Conservation (phyloP, 2,113 vertebrate species). For the Gymnorhina tibicen region DNA sequence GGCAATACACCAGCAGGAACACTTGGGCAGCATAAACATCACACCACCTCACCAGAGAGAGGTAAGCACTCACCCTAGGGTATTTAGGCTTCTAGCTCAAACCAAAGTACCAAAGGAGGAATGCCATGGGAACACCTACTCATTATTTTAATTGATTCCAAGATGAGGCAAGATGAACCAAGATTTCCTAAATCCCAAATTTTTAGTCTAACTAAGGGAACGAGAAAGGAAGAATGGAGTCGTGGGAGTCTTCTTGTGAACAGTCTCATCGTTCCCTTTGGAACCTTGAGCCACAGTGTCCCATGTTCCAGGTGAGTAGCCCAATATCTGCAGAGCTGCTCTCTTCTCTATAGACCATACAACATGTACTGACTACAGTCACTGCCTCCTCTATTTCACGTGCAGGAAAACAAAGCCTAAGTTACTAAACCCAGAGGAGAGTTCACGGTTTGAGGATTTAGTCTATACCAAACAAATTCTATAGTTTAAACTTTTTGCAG, state of each 20-base stretch:
- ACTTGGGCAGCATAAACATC: background rate
- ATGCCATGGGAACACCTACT: background rate
- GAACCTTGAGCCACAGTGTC: background rate
- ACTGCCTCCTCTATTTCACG: background rate
- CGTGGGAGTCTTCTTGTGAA: background rate
- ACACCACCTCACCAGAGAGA: background rate
- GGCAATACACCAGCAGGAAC: background rate
- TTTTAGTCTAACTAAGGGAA: background rate
- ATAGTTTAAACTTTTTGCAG: background rate
- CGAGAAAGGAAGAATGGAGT: background rate
- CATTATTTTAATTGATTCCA: background rate
- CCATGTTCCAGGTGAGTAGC: background rate
- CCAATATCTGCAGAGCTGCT: background rate
- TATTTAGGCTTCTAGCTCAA: background rate
- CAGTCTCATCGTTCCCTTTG: background rate
- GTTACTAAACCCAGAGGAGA: background rate
- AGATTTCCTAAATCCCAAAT: background rate
- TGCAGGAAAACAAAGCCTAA: background rate
- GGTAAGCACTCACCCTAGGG: background rate
- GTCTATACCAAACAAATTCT: background rate
- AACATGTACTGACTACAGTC: background rate
- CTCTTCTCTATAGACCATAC: background rate
- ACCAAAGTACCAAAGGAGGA: background rate
- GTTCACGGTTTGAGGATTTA: background rate
- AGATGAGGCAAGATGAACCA: background rate